Percentiles rank a stretch among this genome's conserved stretches.
These are phyloP conservation scores for Thamnophis elegans DNA, from an alignment of 2,797 vertebrate species.

Conservation along the genomic window DNA sequence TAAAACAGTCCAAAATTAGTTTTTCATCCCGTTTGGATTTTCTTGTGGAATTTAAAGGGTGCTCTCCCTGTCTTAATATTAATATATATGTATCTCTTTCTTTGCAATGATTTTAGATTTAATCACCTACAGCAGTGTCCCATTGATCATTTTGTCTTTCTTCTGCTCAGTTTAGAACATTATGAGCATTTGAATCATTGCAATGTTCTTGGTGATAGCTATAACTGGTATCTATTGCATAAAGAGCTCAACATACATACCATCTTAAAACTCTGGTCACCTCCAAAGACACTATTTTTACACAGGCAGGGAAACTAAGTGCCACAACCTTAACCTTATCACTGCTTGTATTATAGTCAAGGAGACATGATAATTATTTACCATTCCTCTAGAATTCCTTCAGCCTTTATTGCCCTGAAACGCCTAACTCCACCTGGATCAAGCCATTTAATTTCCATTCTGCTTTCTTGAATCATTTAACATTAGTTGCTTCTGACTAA, in stretches of 20 bases:
- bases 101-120: too few species aligned
- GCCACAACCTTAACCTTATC: neutral
- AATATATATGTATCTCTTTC: neutral
- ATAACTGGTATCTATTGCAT: neutral
- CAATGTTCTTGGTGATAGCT: neutral
- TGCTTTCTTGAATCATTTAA: slow-evolving; percentile 27
- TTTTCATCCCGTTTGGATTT: neutral
- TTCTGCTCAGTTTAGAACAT: neutral
- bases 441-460: slow-evolving; percentile 31
- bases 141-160: neutral
- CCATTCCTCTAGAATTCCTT: rapidly evolving
- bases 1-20: neutral
- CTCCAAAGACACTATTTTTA: neutral
- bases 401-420: neutral
- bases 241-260: neutral
- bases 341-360: neutral
- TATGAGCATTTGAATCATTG: neutral
- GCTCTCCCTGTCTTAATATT: neutral
- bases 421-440: neutral
- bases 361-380: rapidly evolving
- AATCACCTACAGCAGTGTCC: too few species aligned
- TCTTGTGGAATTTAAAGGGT: neutral
- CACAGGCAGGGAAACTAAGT: neutral
- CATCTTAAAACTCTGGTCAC: neutral
- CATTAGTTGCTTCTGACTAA: slow-evolving; percentile 15